Base-by-base conservation (phyloP, 2,888 invertebrate species). In the Ypsolopha scabrella region DNA sequence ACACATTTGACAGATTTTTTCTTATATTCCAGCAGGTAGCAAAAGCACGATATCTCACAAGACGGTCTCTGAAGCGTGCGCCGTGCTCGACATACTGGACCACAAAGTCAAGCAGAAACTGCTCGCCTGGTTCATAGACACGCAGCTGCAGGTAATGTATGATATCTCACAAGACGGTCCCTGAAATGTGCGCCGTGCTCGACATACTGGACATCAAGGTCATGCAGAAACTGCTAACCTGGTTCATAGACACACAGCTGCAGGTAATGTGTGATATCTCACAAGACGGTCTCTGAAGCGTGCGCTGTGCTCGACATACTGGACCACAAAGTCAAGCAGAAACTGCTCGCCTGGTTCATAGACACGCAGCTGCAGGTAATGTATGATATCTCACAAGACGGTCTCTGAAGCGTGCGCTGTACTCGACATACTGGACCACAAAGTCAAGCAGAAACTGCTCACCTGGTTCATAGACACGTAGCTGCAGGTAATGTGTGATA, bases 401-500 rank as follows among this genome's bases (percentile, higher is more conserved):
- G 57, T 83, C 54, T 59, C 77, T 1, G 83, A 81, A 54, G 83
- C 83, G 7, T 81, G 81, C 56, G 72, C 60, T 0, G 80, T 77
- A 43, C 68, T 80, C 6, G 83, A 82, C 58, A 70, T 74, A 10
- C 61, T 99, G 51, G 97, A 98, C 67, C 91, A 93, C 0, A 91
- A 90, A 75, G 94, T 97, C 0, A 96, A 94, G 83, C 88, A 89
- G 52, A 96, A 97, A 50, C 80, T 98, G 48, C 86, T 98, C 1
- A 90, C 92, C 56, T 99, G 98, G 98, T 97, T 98, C 79, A 92
- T 97, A 6, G 79, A 88, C 89, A 62, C 97, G n/a, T n/a, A 98
- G 68, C 75, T 96, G 46, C 90, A 92, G 68, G 96, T 86, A 11
- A 38, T 24, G 24, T 4, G 4, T 4, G 24, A 24, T 24, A 24